phyloP scores from a whole-genome alignment of 2,797 vertebrate species.

The Cirrhinus mrigala region DNA sequence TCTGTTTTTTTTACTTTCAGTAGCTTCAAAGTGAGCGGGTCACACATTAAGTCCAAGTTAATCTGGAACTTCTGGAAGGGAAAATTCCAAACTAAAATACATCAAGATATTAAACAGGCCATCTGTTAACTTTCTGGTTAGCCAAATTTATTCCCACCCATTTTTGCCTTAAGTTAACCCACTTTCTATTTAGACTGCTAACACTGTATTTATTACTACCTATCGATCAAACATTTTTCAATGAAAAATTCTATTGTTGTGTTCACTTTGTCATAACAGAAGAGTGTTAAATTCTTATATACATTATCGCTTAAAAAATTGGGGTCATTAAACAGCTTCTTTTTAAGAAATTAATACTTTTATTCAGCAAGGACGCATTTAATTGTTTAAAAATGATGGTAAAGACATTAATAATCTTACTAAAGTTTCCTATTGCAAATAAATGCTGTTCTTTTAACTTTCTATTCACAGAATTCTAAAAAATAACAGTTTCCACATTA shows the following conservation, averaged over 20 bases:
- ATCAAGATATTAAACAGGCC: conserved; percentile 63
- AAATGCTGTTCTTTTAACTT: neutral
- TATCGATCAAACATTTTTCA: neutral
- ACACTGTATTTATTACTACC: neutral
- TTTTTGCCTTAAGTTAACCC: conserved; percentile 58
- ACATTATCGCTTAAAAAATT: neutral
- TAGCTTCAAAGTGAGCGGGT: conserved; percentile 60
- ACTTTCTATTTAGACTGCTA: conserved; percentile 46
- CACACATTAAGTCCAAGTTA: conserved; percentile 52
- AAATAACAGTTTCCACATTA: neutral
- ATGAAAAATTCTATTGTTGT: neutral
- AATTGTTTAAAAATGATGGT: neutral
- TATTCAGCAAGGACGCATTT: neutral
- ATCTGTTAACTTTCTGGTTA: conserved; percentile 62
- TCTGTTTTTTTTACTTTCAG: conserved; percentile 44
- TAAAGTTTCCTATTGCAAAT: neutral
- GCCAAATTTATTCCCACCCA: conserved; percentile 58
- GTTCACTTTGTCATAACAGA: neutral
- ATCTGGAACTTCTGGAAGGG: conserved; percentile 62
- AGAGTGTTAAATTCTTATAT: neutral
- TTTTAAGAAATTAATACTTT: neutral
- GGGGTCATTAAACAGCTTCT: neutral
- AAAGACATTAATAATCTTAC: too few species aligned
- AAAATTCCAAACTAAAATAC: conserved; percentile 66
- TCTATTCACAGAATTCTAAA: neutral